phyloP scores from a whole-genome alignment of 2,113 vertebrate genomes.

The Aspiorhynchus laticeps region DNA sequence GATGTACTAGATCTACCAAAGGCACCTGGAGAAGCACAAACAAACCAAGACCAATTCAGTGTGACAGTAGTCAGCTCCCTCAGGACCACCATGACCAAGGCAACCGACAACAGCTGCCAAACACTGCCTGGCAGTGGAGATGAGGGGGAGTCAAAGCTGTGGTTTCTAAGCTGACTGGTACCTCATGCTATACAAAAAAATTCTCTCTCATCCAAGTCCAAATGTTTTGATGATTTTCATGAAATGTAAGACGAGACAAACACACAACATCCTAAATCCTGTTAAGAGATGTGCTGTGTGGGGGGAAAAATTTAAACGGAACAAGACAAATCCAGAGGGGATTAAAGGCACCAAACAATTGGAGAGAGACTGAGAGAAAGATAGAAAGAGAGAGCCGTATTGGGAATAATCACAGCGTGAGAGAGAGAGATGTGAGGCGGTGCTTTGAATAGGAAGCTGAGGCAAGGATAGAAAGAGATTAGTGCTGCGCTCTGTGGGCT shows the following conservation, averaged over 20 bases:
- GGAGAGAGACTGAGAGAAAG: slow-evolving; percentile 10
- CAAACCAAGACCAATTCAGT: slow-evolving; percentile 73
- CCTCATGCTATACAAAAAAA: slow-evolving; percentile 34
- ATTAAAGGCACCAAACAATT: slow-evolving; percentile 36
- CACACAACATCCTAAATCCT: slow-evolving; percentile 18
- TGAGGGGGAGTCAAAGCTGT: slow-evolving; percentile 43
- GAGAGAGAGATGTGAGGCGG: slow-evolving; percentile 31
- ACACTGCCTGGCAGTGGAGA: slow-evolving; percentile 53
- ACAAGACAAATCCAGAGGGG: slow-evolving; percentile 32
- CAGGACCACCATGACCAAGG: slow-evolving; percentile 74
- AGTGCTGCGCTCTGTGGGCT: slow-evolving; percentile 60
- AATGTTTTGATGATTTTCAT: slow-evolving; percentile 37
- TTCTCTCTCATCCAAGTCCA: slow-evolving; percentile 19
- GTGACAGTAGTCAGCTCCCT: slow-evolving; percentile 76
- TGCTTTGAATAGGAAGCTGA: slow-evolving; percentile 26
- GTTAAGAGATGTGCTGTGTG: background rate
- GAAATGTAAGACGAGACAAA: slow-evolving; percentile 8
- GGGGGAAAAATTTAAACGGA: background rate
- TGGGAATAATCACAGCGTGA: slow-evolving; percentile 28
- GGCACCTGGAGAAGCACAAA: slow-evolving; percentile 57
- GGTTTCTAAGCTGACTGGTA: slow-evolving; percentile 48
- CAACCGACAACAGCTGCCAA: slow-evolving; percentile 67
- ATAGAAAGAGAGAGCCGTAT: slow-evolving; percentile 18
- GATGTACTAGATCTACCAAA: slow-evolving; percentile 54
- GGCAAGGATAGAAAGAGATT: slow-evolving; percentile 59